Base-by-base conservation (phyloP, 2,888 invertebrate species). In the Reticulitermes lucifugus region DNA sequence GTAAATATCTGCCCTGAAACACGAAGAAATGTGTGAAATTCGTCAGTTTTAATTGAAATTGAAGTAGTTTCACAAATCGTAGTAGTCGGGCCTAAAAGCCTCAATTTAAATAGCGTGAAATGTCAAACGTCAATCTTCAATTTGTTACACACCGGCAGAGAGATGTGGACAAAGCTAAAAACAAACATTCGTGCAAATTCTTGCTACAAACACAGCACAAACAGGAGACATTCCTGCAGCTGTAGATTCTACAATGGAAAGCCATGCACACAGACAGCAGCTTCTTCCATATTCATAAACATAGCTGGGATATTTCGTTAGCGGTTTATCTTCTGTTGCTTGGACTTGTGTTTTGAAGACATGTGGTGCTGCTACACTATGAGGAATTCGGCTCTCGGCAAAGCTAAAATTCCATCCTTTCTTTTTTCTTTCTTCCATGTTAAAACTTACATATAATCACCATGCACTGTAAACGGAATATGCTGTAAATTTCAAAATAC, bases 241-340 rank as follows among this genome's bases (percentile, higher is more conserved):
- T 9, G n/a, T 51, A 25, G 35, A 35, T 77, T 77, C 46, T 77
- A 6, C 14, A 77, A 22, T 46, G 51, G 43, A 77, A 77, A 77
- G 4, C 14, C 0, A 9, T 0, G 22, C 0, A 0, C n/a, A n/a
- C 25, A 70, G 65, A 83, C 75, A 55, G 77, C 77, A 77, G 77
- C 73, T 84, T 77, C 84, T 84, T 84, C 59, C 84, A 84, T 84
- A 84, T 84, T 84, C 84, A 75, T 84, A 84, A 84, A 84, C 84
- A 84, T 84, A 51, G 60, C 59, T 84, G 84, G 84, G 55, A 84
- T 84, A 77, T 77, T 79, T 84, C 81, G 81, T 81, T 60, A 70
- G 70, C 43, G 59, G 55, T 77, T 77, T 77, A 46, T 51, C 77
- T 77, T 77, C 6, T 1, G 25, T 46, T 77, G 35, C 55, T 14